Evolutionary conservation across 2,888 invertebrate species (phyloP).

Genomic region (Taphrorychus bicolor): DNA sequence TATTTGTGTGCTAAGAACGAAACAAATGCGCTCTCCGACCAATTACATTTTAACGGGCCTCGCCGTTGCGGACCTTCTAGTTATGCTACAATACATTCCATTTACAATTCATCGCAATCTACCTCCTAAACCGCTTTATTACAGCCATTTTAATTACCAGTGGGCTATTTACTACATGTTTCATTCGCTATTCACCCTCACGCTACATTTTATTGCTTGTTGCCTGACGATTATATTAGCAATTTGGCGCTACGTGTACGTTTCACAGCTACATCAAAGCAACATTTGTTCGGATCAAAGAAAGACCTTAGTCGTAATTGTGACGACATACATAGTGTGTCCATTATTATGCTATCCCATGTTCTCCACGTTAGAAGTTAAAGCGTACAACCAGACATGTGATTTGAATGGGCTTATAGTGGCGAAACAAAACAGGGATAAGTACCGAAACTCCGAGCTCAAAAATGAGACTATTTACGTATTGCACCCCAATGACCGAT

Average conservation of each 20-base stretch:
- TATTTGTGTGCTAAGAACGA: constrained; percentile 80
- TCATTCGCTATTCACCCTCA: constrained; percentile 79
- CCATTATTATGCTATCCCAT: constrained; percentile 82
- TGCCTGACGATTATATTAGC: constrained; percentile 78
- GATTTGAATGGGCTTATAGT: constrained; percentile 42
- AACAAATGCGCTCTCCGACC: constrained; percentile 79
- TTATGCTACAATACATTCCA: constrained; percentile 83
- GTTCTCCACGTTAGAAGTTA: constrained; percentile 73
- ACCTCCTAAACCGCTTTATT: constrained; percentile 52
- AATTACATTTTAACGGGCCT: constrained; percentile 82
- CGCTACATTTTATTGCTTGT: constrained; percentile 80
- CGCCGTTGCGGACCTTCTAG: constrained; percentile 85
- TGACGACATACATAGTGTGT: constrained; percentile 75
- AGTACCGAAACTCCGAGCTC: constrained; percentile 29
- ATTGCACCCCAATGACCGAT: constrained; percentile 38
- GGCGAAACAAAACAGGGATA: constrained; percentile 33
- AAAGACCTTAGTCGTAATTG: constrained; percentile 64
- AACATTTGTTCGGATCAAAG: constrained; percentile 41
- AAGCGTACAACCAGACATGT: constrained; percentile 43
- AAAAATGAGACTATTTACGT: constrained; percentile 43
- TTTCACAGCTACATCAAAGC: constrained; percentile 42
- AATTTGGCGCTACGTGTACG: constrained; percentile 78
- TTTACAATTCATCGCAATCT: constrained; percentile 65
- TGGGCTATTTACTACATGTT: constrained; percentile 76
- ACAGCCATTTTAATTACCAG: constrained; percentile 68